Percentiles rank a stretch among this genome's conserved stretches.
These are phyloP conservation scores for Ondatra zibethicus DNA, from an alignment of 2,113 vertebrate genomes.

Conservation along the genomic window DNA sequence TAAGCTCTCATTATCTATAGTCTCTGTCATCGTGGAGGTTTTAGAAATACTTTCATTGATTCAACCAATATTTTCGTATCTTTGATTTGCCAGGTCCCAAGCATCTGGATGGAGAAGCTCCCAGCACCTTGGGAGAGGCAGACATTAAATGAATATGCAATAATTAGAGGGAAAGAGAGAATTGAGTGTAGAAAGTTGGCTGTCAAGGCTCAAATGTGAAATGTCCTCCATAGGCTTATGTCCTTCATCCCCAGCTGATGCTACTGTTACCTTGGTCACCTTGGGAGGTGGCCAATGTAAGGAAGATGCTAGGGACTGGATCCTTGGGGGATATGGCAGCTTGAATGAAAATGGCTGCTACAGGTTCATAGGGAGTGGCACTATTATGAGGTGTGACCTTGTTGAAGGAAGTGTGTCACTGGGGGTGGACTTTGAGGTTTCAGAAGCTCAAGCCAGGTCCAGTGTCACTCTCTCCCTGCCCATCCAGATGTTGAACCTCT, in stretches of 20 bases:
- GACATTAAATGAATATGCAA: not conserved
- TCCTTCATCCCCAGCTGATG: not conserved
- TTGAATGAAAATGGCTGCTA: not conserved
- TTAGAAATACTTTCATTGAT: not conserved
- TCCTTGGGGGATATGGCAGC: not conserved
- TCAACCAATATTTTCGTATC: not conserved
- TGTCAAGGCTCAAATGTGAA: not conserved
- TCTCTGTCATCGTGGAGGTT: not conserved
- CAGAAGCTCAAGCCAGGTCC: not conserved
- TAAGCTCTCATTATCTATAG: not conserved
- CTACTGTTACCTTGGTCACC: not conserved
- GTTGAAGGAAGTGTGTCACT: not conserved
- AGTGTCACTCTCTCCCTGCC: not conserved
- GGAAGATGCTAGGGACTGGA: not conserved
- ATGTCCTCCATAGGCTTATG: not conserved
- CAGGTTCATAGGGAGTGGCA: not conserved
- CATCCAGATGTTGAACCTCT: not conserved
- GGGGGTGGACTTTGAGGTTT: not conserved
- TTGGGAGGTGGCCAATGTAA: not conserved
- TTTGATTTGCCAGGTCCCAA: not conserved
- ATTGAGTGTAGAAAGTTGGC: not conserved
- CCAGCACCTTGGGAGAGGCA: rapidly evolving
- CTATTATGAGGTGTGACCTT: not conserved
- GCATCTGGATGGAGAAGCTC: not conserved
- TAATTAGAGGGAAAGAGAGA: rapidly evolving